Conservation (phyloP, 1,140 invertebrate species). For the Triops cancriformis region DNA sequence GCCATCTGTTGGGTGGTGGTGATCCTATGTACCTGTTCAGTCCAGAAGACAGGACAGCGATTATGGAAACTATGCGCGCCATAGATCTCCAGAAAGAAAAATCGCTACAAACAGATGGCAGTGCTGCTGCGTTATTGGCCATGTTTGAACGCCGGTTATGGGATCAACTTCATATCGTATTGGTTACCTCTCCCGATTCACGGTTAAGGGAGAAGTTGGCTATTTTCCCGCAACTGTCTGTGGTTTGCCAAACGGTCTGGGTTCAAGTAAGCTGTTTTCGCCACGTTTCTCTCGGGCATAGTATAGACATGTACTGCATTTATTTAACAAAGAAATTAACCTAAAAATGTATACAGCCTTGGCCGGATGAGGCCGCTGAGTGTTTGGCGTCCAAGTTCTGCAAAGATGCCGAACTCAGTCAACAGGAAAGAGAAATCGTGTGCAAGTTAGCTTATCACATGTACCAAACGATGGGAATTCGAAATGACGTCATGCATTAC, state of each 20-base stretch:
- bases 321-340: conserved; percentile 21
- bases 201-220: conserved; percentile 37
- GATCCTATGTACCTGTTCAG: conserved; percentile 88
- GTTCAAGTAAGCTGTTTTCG: conserved; percentile 62
- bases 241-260: conserved; percentile 96
- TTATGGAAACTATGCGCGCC: conserved; percentile 87
- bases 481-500: not conserved
- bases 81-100: conserved; percentile 84
- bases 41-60: conserved; percentile 79
- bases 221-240: conserved; percentile 80
- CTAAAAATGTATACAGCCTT: conserved; percentile 49
- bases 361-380: conserved; percentile 85
- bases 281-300: conserved; percentile 25
- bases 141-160: conserved; percentile 81
- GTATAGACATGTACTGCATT: conserved; percentile 24
- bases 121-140: conserved; percentile 80
- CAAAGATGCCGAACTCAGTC: conserved; percentile 65
- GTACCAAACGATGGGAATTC: not conserved
- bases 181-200: conserved; percentile 76
- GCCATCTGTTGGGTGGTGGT: conserved; percentile 85
- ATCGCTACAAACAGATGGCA: conserved; percentile 74
- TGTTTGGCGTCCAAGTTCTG: conserved; percentile 84
- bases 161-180: conserved; percentile 84
- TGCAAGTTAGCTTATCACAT: not conserved
- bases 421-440: not conserved